A percentile compares a stretch with the other conserved stretches of the same genome.
These are phyloP conservation scores for Ischnura elegans DNA, from an alignment of 2,888 invertebrate genomes.

Conservation along the genomic window DNA sequence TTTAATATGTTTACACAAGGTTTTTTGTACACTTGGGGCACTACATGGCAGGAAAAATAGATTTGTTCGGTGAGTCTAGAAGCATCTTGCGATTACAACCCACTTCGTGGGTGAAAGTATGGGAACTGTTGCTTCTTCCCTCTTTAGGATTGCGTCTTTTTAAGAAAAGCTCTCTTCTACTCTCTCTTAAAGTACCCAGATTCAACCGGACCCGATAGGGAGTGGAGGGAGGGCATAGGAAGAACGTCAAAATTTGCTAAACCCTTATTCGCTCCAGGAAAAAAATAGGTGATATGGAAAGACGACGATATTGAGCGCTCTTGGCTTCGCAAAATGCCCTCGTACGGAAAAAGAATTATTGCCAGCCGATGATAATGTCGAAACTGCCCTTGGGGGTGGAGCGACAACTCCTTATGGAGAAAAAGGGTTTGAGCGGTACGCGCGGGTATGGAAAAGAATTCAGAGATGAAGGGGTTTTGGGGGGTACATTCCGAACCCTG, in stretches of 20 bases:
- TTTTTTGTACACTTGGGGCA: too few species aligned
- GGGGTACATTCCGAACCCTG: neutral
- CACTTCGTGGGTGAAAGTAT: too few species aligned
- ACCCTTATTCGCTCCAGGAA: neutral
- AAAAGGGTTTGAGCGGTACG: neutral
- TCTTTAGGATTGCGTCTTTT: too few species aligned
- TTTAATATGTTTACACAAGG: too few species aligned
- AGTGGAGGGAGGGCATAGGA: neutral
- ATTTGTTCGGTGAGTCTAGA: too few species aligned
- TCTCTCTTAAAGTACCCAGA: too few species aligned
- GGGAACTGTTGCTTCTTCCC: too few species aligned
- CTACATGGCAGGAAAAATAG: too few species aligned
- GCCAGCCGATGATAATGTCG: neutral
- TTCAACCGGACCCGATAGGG: too few species aligned
- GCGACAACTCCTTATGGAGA: neutral
- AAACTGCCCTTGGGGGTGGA: neutral
- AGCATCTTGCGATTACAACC: too few species aligned
- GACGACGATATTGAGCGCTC: too few species aligned
- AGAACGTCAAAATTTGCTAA: constrained; percentile 8
- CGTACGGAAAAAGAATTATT: neutral
- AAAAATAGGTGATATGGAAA: neutral
- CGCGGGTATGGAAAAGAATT: neutral
- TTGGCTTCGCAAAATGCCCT: neutral
- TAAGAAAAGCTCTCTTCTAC: too few species aligned
- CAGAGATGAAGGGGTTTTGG: neutral